These are phyloP conservation scores for Podocnemis expansa DNA, from an alignment of 2,113 vertebrate genomes.

Conservation along the genomic window DNA sequence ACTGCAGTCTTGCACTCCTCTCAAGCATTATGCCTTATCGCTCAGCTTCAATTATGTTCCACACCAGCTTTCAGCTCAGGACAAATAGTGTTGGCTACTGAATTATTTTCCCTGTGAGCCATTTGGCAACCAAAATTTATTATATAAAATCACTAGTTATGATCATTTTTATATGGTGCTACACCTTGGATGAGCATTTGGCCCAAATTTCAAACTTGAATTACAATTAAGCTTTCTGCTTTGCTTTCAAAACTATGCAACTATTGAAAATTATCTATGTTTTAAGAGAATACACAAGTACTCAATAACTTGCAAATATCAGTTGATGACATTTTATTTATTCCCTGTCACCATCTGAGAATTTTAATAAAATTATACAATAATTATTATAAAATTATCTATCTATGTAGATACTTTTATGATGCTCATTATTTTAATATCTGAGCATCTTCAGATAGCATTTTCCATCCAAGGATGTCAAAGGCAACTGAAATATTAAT, in stretches of 20 bases:
- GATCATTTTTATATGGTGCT: accelerated
- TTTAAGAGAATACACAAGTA: background rate
- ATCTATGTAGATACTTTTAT: background rate
- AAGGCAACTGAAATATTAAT: background rate
- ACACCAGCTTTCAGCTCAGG: background rate
- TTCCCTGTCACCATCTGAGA: background rate
- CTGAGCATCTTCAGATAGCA: accelerated
- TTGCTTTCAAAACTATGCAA: background rate
- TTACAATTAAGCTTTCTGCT: background rate
- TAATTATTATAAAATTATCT: background rate
- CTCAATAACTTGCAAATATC: background rate
- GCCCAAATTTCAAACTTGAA: background rate
- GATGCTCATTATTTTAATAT: background rate
- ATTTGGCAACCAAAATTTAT: background rate
- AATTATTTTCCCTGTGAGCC: background rate
- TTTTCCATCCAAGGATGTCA: background rate
- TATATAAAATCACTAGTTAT: background rate
- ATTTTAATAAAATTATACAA: background rate
- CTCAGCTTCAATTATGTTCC: background rate
- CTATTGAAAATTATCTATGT: background rate
- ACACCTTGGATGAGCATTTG: background rate
- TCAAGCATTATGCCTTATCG: background rate
- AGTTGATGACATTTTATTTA: background rate
- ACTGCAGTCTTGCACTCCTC: background rate
- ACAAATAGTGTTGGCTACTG: background rate